Conservation (phyloP, 2,888 invertebrate genomes). For the Melinopterus prodromus region DNA sequence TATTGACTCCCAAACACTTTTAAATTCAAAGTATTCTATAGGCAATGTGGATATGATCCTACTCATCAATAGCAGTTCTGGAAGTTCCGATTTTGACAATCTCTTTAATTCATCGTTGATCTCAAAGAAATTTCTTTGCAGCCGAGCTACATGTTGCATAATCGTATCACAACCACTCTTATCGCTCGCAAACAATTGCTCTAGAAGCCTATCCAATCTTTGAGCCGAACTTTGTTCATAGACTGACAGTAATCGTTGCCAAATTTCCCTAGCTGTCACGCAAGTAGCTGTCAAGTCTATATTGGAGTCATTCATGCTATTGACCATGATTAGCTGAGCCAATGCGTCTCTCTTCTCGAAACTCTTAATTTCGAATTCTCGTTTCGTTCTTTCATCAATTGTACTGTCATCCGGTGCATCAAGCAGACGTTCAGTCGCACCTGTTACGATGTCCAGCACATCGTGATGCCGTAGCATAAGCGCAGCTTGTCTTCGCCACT, state of each 20-base stretch:
- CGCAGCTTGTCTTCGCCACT: conserved; percentile 38
- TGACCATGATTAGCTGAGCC: conserved; percentile 40
- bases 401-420: conserved; percentile 15
- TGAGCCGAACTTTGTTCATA: conserved; percentile 44
- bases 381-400: conserved; percentile 17
- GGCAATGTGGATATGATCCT: conserved; percentile 36
- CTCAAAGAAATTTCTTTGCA: conserved; percentile 38
- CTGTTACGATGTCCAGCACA: conserved; percentile 37
- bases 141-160: conserved; percentile 37
- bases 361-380: background rate
- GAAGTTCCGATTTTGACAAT: conserved; percentile 37
- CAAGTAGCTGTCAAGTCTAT: too few species aligned
- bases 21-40: conserved; percentile 35
- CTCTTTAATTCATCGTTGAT: conserved; percentile 39
- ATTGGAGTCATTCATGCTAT: conserved; percentile 29
- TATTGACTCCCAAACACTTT: conserved; percentile 38
- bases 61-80: conserved; percentile 40
- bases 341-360: conserved; percentile 23
- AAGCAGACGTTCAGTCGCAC: background rate
- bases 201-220: conserved; percentile 40
- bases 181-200: conserved; percentile 39
- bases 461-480: conserved; percentile 39
- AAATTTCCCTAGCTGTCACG: conserved; percentile 23
- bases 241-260: conserved; percentile 31
- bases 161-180: conserved; percentile 40